phyloP scores from a whole-genome alignment of 2,797 vertebrate genomes.

The Kryptopterus vitreolus region DNA sequence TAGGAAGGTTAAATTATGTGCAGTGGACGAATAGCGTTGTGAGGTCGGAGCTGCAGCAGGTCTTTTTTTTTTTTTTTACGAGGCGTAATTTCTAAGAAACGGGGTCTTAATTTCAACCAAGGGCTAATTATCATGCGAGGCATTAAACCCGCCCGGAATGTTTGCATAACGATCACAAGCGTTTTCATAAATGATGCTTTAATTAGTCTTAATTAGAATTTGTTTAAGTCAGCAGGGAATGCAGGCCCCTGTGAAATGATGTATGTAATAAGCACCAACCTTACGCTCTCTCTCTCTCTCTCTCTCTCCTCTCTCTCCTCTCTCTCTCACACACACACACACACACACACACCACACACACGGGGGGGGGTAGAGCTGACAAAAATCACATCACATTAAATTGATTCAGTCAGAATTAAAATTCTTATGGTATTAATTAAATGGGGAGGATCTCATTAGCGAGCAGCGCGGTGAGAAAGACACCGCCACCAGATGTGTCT shows the following conservation, averaged over 20 bases:
- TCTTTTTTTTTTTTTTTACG: no score
- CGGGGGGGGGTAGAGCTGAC: conserved; percentile 99
- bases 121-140: conserved; percentile 99
- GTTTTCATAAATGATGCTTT: conserved; percentile 99
- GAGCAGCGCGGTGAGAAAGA: conserved; percentile 95
- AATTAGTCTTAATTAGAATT: conserved; percentile 99
- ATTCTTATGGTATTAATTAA: conserved; percentile 99
- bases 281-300: conserved; percentile 67
- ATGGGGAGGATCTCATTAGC: conserved; percentile 99
- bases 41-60: no score
- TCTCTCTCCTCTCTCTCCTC: conserved; percentile 48
- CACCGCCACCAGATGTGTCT: conserved; percentile 96
- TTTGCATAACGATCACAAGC: conserved; percentile 99
- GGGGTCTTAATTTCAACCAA: conserved; percentile 99
- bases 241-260: conserved; percentile 99
- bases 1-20: no score
- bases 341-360: conserved; percentile 59
- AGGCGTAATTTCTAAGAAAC: conserved; percentile 97
- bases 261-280: conserved; percentile 99
- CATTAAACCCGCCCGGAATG: conserved; percentile 99
- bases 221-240: conserved; percentile 99
- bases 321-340: conserved; percentile 14
- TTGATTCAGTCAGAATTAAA: conserved; percentile 99
- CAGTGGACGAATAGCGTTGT: no score
- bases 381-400: conserved; percentile 99